Conservation (phyloP, 2,888 invertebrate species). For the Brenthis ino region DNA sequence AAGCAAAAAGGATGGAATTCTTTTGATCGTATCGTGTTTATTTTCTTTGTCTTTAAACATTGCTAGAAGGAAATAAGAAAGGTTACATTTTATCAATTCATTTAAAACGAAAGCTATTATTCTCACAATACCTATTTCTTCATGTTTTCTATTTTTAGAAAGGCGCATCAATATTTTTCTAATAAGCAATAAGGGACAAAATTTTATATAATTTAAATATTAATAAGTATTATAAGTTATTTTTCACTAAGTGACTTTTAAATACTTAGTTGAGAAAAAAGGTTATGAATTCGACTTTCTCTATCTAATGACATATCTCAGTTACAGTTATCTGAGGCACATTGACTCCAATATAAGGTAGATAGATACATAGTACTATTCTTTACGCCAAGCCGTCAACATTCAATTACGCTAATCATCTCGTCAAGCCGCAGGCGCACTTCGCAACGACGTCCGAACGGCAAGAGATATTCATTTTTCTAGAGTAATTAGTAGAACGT, state of each 20-base stretch:
- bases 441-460: constrained; percentile 46
- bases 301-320: constrained; percentile 11
- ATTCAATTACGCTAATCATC: constrained; percentile 61
- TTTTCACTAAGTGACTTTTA: too few species aligned
- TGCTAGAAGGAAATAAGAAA: constrained; percentile 37
- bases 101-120: constrained; percentile 28
- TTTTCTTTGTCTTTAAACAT: constrained; percentile 37
- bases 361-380: constrained; percentile 15
- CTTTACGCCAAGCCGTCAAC: constrained; percentile 43
- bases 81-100: constrained; percentile 34
- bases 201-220: neutral
- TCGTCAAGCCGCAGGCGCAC: constrained; percentile 50
- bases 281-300: neutral
- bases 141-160: constrained; percentile 8
- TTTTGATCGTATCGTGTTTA: constrained; percentile 56
- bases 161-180: neutral
- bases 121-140: constrained; percentile 13
- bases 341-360: constrained; percentile 1
- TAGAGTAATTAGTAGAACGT: constrained; percentile 46
- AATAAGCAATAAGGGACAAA: neutral
- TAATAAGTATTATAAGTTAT: too few species aligned
- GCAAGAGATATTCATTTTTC: constrained; percentile 49
- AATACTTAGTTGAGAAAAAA: too few species aligned
- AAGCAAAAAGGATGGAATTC: constrained; percentile 68
- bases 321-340: neutral